Percentiles rank a stretch among this genome's conserved stretches.
Conservation (phyloP, 2,113 vertebrate genomes). For the Prunella fulvescens region DNA sequence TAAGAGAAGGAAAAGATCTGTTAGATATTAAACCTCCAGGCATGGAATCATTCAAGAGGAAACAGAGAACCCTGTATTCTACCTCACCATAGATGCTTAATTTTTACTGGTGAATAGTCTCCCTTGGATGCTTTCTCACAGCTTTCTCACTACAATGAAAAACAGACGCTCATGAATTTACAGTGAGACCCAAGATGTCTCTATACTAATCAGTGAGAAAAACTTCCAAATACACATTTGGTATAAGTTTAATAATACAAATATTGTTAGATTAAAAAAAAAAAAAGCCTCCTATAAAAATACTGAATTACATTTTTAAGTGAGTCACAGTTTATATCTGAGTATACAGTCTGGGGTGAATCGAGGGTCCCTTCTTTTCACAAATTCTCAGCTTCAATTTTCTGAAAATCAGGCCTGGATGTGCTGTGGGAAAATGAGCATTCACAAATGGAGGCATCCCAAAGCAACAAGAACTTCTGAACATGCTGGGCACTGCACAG, state of each 20-base stretch:
- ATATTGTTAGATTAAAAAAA: not conserved
- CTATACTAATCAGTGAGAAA: conserved; percentile 5
- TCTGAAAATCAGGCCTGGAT: not conserved
- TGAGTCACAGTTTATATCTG: conserved; percentile 1
- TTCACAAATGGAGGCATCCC: not conserved
- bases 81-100: not conserved
- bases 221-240: conserved; percentile 44
- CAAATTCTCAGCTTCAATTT: not conserved
- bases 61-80: not conserved
- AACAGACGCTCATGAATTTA: conserved; percentile 30
- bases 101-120: not conserved
- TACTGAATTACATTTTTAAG: not conserved
- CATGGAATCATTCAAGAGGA: not conserved
- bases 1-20: not conserved
- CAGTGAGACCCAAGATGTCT: conserved; percentile 19
- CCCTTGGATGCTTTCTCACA: not conserved
- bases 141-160: conserved; percentile 21
- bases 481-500: not conserved
- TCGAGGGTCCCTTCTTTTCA: not conserved
- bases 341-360: not conserved
- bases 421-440: not conserved
- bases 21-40: not conserved
- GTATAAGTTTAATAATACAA: conserved; percentile 43
- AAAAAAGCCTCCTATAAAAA: not conserved
- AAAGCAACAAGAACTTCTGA: not conserved